These are phyloP conservation scores for Busseola fusca DNA, from an alignment of 2,888 invertebrate species.

Conservation along the genomic window DNA sequence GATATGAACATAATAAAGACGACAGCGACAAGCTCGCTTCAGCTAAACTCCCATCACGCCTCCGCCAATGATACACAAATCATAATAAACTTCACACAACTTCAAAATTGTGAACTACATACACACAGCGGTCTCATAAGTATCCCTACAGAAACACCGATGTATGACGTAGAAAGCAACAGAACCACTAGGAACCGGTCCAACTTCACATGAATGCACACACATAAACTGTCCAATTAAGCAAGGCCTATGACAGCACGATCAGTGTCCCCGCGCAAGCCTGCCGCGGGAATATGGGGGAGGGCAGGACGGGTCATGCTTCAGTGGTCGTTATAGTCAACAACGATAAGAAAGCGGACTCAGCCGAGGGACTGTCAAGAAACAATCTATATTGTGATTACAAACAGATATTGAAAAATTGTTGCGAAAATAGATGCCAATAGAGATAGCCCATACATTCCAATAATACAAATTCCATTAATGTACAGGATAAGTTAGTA, in stretches of 20 bases:
- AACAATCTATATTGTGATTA: slow-evolving; percentile 79
- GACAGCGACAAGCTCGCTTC: slow-evolving; percentile 74
- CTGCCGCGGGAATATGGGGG: slow-evolving; percentile 66
- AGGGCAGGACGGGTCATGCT: slow-evolving; percentile 74
- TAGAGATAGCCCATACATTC: slow-evolving; percentile 30
- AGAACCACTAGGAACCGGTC: slow-evolving; percentile 84
- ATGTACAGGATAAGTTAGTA: not conserved
- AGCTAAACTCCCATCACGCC: slow-evolving; percentile 81
- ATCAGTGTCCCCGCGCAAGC: slow-evolving; percentile 74
- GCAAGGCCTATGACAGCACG: slow-evolving; percentile 81
- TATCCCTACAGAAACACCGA: slow-evolving; percentile 79
- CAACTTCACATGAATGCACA: slow-evolving; percentile 83
- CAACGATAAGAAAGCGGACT: slow-evolving; percentile 85
- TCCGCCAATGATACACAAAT: slow-evolving; percentile 83
- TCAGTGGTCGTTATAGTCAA: slow-evolving; percentile 76
- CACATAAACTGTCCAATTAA: slow-evolving; percentile 84
- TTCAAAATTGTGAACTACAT: slow-evolving; percentile 78
- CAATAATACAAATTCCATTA: slow-evolving; percentile 23
- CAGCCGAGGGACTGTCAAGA: slow-evolving; percentile 78
- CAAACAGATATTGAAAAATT: slow-evolving; percentile 61
- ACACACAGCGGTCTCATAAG: slow-evolving; percentile 73
- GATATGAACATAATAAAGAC: slow-evolving; percentile 75
- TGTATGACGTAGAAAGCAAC: slow-evolving; percentile 85
- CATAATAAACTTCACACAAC: slow-evolving; percentile 82
- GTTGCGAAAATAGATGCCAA: slow-evolving; percentile 59